These are phyloP conservation scores for Tylochromis polylepis DNA, from an alignment of 2,113 vertebrate species.

Conservation along the genomic window DNA sequence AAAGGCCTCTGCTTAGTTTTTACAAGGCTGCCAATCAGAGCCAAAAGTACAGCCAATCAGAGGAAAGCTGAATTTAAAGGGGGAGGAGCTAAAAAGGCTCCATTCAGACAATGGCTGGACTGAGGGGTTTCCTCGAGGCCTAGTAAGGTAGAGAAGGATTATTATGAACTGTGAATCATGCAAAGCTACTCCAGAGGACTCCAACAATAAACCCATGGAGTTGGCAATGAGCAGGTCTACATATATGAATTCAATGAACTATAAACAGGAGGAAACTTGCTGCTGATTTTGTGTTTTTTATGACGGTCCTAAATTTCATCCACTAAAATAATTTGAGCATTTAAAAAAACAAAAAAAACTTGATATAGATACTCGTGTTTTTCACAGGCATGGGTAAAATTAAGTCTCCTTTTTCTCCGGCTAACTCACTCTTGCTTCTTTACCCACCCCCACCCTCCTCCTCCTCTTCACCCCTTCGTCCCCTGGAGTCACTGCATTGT, in stretches of 20 bases:
- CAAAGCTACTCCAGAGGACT: neutral
- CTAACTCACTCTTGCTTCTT: neutral
- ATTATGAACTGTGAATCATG: neutral
- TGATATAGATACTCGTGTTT: fast-evolving
- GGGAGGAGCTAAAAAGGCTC: neutral
- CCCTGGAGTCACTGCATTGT: constrained; percentile 21
- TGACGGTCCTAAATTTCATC: neutral
- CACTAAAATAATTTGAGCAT: too few species aligned
- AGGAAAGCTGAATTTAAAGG: neutral
- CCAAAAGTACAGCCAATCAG: too few species aligned
- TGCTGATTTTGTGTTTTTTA: neutral
- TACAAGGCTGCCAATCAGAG: neutral
- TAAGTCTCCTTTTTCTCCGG: neutral
- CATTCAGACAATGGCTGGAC: neutral
- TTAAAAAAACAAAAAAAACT: too few species aligned
- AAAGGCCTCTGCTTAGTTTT: neutral
- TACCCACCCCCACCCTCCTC: neutral
- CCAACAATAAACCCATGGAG: neutral
- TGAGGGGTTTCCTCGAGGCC: neutral
- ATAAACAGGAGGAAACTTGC: neutral
- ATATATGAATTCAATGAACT: neutral
- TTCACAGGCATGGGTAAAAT: neutral
- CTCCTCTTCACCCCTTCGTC: neutral
- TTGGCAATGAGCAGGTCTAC: neutral
- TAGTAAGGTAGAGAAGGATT: neutral